phyloP scores from a whole-genome alignment of 1,140 invertebrate species.

The Brachionus rubens region DNA sequence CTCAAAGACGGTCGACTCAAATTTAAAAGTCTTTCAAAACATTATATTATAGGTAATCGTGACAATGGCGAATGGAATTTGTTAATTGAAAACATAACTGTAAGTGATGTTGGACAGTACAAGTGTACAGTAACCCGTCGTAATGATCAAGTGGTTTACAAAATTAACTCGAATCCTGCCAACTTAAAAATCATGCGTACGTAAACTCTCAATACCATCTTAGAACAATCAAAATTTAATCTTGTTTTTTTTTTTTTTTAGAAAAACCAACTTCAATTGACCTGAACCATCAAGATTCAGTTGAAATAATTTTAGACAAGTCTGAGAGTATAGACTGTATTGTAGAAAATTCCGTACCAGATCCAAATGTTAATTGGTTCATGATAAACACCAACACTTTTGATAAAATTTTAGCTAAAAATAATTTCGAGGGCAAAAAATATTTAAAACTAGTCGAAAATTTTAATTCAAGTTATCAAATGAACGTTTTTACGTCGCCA shows the following conservation, averaged over 20 bases:
- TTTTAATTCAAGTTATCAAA: conserved; percentile 1
- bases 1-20: not conserved
- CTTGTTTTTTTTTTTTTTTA: not conserved
- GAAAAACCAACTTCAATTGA: conserved; percentile 2
- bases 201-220: no score
- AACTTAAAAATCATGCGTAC: conserved; percentile 33
- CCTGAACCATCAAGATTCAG: not conserved
- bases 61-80: conserved; percentile 42
- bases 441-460: conserved; percentile 18
- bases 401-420: not conserved
- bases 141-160: not conserved
- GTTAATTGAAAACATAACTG: conserved; percentile 16
- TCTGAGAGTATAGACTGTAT: not conserved
- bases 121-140: conserved; percentile 37
- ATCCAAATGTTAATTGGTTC: conserved; percentile 6
- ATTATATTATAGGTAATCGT: conserved; percentile 28
- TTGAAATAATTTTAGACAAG: not conserved
- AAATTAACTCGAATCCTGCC: conserved; percentile 1
- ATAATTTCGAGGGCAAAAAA: not conserved
- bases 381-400: not conserved
- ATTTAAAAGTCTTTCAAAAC: conserved; percentile 11
- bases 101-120: conserved; percentile 22
- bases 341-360: not conserved
- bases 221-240: not conserved
- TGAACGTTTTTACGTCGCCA: not conserved